These are phyloP conservation scores for Dromococcyx pavoninus DNA, from an alignment of 2,797 vertebrate species.

Conservation along the genomic window DNA sequence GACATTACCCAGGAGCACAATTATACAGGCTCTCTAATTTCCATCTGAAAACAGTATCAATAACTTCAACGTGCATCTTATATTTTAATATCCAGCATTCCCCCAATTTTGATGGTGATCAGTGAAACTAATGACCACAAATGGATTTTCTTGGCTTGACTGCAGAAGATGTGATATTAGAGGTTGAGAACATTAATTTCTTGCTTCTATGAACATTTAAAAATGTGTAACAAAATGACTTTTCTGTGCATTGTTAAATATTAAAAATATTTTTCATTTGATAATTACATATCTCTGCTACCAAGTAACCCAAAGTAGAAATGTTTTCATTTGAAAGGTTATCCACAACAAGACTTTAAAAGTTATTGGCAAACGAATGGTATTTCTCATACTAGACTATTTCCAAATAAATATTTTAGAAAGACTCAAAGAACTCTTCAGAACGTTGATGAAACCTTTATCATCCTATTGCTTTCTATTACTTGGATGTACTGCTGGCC, in stretches of 20 bases:
- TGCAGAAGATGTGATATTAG: background rate
- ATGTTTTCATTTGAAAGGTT: background rate
- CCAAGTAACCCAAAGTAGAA: background rate
- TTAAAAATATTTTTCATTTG: background rate
- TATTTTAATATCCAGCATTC: background rate
- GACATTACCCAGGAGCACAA: background rate
- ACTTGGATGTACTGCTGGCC: background rate
- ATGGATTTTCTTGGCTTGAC: background rate
- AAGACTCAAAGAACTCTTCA: background rate
- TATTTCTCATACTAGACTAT: background rate
- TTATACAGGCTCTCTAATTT: background rate
- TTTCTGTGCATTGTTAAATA: background rate
- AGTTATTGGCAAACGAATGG: background rate
- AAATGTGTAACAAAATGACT: background rate
- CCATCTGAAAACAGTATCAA: background rate
- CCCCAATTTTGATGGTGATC: background rate
- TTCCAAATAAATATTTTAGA: background rate
- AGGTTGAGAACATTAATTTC: background rate
- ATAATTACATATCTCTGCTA: background rate
- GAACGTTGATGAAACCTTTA: background rate
- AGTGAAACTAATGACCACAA: background rate
- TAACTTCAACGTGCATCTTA: background rate
- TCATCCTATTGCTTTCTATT: background rate
- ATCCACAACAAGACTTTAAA: background rate
- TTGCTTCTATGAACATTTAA: background rate